Evolutionary conservation across 2,888 invertebrate species (phyloP), one percentile per base, ranked within the genome.

Genomic region (Autographa gamma): DNA sequence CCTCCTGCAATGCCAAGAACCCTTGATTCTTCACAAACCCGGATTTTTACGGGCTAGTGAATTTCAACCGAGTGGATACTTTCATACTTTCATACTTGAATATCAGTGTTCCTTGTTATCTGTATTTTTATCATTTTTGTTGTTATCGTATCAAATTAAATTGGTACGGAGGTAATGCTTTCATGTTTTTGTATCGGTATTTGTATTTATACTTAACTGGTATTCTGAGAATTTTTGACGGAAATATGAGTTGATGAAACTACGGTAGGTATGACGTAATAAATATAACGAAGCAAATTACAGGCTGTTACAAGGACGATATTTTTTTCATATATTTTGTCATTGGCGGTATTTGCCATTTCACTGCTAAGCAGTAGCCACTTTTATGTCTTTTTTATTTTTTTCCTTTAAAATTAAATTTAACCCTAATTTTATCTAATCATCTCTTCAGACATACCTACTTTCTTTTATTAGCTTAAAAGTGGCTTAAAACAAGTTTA

Each of bases 11-110:
- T 84, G 79, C 86, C 67, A 75, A 93, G 93, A 66, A 79, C 85
- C 71, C 93, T 93, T 84, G 89, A 91, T 89, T 88, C 90, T 88
- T 92, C 89, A 89, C 89, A 87, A 88, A 86, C 88, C 88, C 88
- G 88, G 88, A 91, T 89, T 92, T 90, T 91, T 88, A 90, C 89
- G 90, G 88, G 86, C 86, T 86, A 88, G 87, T 90, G 89, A 89
- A 82, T 90, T 89, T 88, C 89, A 85, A 88, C 87, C 71, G 86
- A 74, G 85, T 88, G 88, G 76, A 79, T 80, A 76, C 25, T 25
- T 25, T 25, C 25, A 79, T 80, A 76, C 25, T 25, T 25, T 25
- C 25, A 25, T 25, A 25, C 89, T 89, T 72, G 73, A 84, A 77
- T 73, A 78, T 79, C 81, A 82, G 86, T 85, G 85, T 85, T 85